Conservation (phyloP, 2,113 vertebrate species). For the Arenaria interpres region DNA sequence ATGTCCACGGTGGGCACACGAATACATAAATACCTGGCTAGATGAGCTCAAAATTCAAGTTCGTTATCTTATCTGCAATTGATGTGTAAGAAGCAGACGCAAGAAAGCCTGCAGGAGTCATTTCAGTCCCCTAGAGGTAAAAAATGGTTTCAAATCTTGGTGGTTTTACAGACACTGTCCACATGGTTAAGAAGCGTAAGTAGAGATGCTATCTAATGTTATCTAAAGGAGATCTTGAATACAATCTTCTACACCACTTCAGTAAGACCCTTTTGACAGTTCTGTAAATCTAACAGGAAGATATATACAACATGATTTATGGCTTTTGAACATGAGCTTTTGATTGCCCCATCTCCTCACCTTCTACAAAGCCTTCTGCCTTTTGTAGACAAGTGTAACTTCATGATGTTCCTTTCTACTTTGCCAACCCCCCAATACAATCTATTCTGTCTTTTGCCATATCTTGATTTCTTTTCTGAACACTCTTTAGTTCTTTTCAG, state of each 20-base stretch:
- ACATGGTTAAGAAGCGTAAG: background rate
- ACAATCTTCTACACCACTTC: background rate
- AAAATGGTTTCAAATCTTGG: background rate
- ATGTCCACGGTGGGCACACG: background rate
- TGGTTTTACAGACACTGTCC: background rate
- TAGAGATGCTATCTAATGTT: background rate
- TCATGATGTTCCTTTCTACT: background rate
- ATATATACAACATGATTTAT: background rate
- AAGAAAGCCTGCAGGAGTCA: background rate
- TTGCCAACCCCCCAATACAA: background rate
- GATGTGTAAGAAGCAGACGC: background rate
- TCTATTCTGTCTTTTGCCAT: background rate
- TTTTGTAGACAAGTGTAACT: background rate
- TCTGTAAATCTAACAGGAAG: background rate
- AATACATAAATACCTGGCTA: background rate
- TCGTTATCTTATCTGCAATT: background rate
- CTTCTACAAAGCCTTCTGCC: background rate
- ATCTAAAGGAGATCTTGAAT: background rate
- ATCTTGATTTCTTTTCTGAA: background rate
- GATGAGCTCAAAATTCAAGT: background rate
- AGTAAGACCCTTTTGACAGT: background rate
- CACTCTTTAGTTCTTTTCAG: background rate
- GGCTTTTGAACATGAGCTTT: background rate
- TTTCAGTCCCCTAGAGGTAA: background rate
- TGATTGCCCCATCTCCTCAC: background rate